Evolutionary conservation across 2,797 vertebrate genomes (phyloP), one percentile per base, ranked within the genome.

Genomic region (Pristis pectinata): DNA sequence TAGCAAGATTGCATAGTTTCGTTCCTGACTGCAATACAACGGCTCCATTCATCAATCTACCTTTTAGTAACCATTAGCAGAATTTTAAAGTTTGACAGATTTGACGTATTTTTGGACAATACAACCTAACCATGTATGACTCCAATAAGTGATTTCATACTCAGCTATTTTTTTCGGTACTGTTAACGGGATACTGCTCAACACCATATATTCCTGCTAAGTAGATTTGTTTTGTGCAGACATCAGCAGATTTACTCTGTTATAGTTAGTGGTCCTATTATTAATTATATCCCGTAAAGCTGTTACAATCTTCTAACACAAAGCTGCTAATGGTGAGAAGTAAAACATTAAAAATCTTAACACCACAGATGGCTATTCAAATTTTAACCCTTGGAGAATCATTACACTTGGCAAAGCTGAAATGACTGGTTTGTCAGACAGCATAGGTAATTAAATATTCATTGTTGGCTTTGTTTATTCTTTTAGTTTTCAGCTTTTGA

Each of bases 201-300:
- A 74, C 44, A 72, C 11, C 27, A 93, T 74, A 64, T n/a, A 93
- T 53, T 93, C 30, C 67, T 37, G 92, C 27, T 49, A 93, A 93
- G 67, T 72, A 53, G 22, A 53, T 64, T 64, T 37, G 59, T 53
- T 74, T 93, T 74, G 41, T 49, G 44, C 37, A 74, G 1, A 34
- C 92, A 53, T 74, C 67, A 74, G 92, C 92, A 74, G 67, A 72
- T 93, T 93, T 72, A 49, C 44, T 49, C 92, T 53, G 67, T 34
- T 93, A 74, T 93, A 74, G 64, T 44, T 53, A 93, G 87, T 37
- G 49, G 70, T 74, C 67, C 67, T 74, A 30, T 72, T 93, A 93
- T 49, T 91, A 79, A 79, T 85, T 44, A 93, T 13, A 49, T 53
- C 41, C 37, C 30, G 24, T 74, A 67, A 15, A 49, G 92, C 67